A percentile compares a stretch with the other conserved stretches of the same genome.
Conservation (phyloP, 2,797 vertebrate genomes). For the Melanotaenia maccullochi region DNA sequence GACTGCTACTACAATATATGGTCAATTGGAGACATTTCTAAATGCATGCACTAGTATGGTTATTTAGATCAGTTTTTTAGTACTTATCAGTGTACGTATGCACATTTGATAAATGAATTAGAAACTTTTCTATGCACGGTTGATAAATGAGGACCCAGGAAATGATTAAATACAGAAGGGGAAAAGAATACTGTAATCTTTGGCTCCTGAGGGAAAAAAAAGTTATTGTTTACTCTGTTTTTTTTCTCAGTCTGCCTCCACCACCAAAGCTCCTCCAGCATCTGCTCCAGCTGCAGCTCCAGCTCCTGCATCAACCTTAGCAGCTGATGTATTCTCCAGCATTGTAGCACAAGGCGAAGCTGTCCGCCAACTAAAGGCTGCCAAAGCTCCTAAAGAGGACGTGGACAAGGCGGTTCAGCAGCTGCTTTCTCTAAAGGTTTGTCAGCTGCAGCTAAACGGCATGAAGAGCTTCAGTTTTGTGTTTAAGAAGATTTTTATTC, state of each 20-base stretch:
- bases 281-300: slow-evolving; percentile 19
- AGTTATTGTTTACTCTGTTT: no score
- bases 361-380: slow-evolving; percentile 90
- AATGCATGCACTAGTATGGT: no score
- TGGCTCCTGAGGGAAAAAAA: no score
- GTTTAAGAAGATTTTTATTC: background rate
- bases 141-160: no score
- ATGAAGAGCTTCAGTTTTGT: background rate
- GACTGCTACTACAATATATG: no score
- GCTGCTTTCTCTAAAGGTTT: slow-evolving; percentile 81
- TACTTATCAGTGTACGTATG: no score
- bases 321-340: slow-evolving; percentile 79
- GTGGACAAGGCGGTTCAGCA: slow-evolving; percentile 90
- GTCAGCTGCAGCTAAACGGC: background rate
- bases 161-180: background rate
- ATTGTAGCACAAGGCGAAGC: slow-evolving; percentile 88
- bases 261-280: slow-evolving; percentile 28
- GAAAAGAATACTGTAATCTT: no score
- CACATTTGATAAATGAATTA: no score
- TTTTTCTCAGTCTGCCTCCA: no score
- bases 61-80: no score
- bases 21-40: no score
- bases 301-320: slow-evolving; percentile 43
- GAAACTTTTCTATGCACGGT: no score
- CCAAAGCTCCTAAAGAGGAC: slow-evolving; percentile 90